Base-by-base conservation (phyloP, 2,797 vertebrate genomes). In the Onychomys leucogaster region DNA sequence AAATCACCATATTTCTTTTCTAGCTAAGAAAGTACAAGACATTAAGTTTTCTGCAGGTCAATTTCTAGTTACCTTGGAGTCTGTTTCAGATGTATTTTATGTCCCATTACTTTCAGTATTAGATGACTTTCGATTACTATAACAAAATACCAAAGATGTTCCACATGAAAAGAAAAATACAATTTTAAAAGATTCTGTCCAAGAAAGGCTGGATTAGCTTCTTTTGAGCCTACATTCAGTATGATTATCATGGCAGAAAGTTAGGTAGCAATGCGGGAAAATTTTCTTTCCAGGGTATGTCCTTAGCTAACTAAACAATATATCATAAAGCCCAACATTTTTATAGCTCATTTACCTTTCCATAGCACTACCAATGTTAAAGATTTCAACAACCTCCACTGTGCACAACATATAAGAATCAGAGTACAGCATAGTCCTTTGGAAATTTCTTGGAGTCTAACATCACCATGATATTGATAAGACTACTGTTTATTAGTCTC, bases 211-310 rank as follows among this genome's bases (percentile, higher is more conserved):
- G 23, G 16, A 4, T 19, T 12, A n/a, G 1, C 43, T 67, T 67
- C 23, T 73, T 57, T 37, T 46, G 7, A 16, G 1, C 10, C 11
- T 37, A 13, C 21, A 23, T 0, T 6, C 14, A 87, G 14, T 41
- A 16, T 61, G 16, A 9, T 14, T 49, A 21, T 71, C 34, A 46
- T 61, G 23, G 55, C 12, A 55, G 7, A 55, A 17, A n/a, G 23
- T 46, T n/a, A 0, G 0, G 1, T 6, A 55, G 9, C 32, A 63
- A 75, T 21, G 12, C 0, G 10, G 7, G 55, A 1, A n/a, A 25
- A 71, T 46, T 4, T 19, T n/a, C 4, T 25, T 65, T 21, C 0
- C 23, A 25, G 19, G 29, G 19, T 7, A 75, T 43, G 12, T 19
- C 1, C 29, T 2, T 21, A 67, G 1, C 25, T n/a, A 78, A 25